Base-by-base conservation (phyloP, 2,888 invertebrate species). In the Scaptomyza tumidula region DNA sequence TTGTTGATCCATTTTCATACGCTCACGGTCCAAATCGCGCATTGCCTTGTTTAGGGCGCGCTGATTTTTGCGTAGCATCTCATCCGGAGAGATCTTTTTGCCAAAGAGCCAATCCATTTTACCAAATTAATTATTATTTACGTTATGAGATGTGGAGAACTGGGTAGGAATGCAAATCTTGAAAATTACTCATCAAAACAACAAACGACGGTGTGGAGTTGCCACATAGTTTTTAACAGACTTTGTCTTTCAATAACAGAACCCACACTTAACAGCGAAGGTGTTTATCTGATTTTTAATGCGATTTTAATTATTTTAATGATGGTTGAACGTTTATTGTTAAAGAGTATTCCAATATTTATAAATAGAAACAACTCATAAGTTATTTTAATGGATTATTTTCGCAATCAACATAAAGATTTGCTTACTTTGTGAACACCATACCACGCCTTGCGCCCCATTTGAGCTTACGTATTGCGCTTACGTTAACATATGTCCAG, bases 31-130 rank as follows among this genome's bases (percentile, higher is more conserved):
- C 78, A 99, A 94, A 92, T 99, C 99, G 6, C 99, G 94, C 97
- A 99, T 98, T 0, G 99, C 99, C 93, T 98, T 98, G 92, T 98
- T 99, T 44, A 99, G 93, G 1, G 99, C 98, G 67, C 99, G 94
- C 93, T 99, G 99, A 93, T 99, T 99, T 93, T 99, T 98, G 65
- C 99, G 94, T 78, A 99, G 94, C 97, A 99, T 96, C 93, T 99
- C 99, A 90, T 99, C 99, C 0, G 99, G 99, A 0, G 98, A 97
- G 93, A 99, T 95, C 75, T 97, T 96, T 90, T 98, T 97, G 50
- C 99, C 99, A 92, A 99, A 99, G 77, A 99, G 93, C 97, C 97
- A 98, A 94, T 98, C 98, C 96, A 97, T 96, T 63, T 67, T 71
- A 11, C n/a, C 24, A 29, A 54, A 53, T 50, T 70, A 50, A 33